Conservation (phyloP, 2,888 invertebrate genomes). For the Leptinotarsa haldemani region DNA sequence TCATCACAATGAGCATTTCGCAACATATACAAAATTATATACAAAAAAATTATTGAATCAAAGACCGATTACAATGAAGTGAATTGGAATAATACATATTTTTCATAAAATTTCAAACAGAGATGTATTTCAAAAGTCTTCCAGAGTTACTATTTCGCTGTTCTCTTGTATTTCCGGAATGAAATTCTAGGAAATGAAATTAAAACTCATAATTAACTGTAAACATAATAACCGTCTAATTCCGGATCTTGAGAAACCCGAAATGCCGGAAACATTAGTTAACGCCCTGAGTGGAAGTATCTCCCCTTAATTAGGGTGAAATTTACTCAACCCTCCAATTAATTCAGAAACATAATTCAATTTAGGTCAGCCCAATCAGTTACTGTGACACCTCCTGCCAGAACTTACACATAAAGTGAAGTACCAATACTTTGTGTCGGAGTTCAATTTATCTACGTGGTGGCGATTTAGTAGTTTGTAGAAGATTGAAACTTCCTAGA, state of each 20-base stretch:
- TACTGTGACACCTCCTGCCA: slow-evolving; percentile 30
- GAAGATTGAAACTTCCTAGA: no score
- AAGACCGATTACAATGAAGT: no score
- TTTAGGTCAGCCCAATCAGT: slow-evolving; percentile 35
- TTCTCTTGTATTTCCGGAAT: background rate
- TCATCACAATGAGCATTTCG: no score
- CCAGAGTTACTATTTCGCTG: background rate
- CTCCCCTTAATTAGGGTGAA: slow-evolving; percentile 37
- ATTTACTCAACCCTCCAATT: slow-evolving; percentile 39
- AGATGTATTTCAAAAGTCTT: no score
- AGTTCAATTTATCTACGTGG: background rate
- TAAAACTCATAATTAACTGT: slow-evolving; percentile 28
- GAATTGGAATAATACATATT: no score
- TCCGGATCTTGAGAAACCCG: slow-evolving; percentile 26
- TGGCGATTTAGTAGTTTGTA: background rate
- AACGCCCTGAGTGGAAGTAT: slow-evolving; percentile 35
- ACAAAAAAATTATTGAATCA: no score
- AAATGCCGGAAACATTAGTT: slow-evolving; percentile 36
- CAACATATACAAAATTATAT: no score
- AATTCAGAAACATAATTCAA: slow-evolving; percentile 35
- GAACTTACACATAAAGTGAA: background rate
- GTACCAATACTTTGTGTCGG: background rate
- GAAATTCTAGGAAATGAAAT: background rate
- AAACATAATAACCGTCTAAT: slow-evolving; percentile 26
- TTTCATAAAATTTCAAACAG: no score